Conservation (phyloP, 2,113 vertebrate genomes). For the Meleagris gallopavo region DNA sequence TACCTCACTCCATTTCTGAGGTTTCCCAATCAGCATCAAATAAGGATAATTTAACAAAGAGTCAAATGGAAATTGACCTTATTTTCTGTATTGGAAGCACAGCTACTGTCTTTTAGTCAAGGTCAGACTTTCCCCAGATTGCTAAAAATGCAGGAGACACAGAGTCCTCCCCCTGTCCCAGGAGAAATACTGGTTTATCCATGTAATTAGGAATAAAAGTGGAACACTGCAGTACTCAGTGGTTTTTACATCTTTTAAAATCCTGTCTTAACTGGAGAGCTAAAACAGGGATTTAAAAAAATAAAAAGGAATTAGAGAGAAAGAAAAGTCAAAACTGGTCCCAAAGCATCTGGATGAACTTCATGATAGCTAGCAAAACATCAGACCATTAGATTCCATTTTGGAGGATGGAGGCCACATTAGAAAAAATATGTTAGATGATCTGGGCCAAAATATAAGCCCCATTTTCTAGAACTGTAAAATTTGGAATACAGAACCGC, state of each 20-base stretch:
- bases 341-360: neutral
- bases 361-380: neutral
- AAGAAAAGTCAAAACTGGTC: neutral
- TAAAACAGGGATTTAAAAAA: neutral
- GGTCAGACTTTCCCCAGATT: slow-evolving; percentile 1
- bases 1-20: slow-evolving; percentile 19
- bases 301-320: neutral
- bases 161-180: neutral
- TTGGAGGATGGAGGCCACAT: neutral
- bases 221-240: neutral
- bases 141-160: neutral
- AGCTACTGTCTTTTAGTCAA: slow-evolving; percentile 29
- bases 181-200: slow-evolving; percentile 33
- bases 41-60: neutral
- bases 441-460: neutral
- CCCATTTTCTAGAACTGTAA: neutral
- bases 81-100: neutral
- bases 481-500: neutral
- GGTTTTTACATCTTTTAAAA: slow-evolving; percentile 47
- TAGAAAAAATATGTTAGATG: neutral
- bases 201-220: slow-evolving; percentile 34
- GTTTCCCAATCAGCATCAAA: slow-evolving; percentile 32
- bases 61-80: slow-evolving; percentile 42
- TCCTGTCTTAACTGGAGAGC: neutral
- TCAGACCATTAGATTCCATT: neutral